These are phyloP conservation scores for Diachrysia chrysitis DNA, from an alignment of 2,888 invertebrate genomes.

Conservation along the genomic window DNA sequence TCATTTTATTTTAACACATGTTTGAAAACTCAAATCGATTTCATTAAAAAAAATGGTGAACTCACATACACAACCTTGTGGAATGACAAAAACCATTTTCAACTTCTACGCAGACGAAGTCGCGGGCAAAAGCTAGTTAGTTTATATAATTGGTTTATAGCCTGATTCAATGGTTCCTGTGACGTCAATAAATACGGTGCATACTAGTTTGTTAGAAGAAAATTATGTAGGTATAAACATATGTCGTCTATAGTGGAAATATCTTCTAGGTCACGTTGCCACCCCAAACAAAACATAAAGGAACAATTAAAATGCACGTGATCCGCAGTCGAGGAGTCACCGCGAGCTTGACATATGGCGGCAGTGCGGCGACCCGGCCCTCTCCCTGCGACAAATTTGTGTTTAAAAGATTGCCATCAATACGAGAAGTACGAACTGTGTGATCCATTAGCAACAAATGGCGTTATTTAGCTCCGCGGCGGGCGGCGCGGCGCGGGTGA, in stretches of 20 bases:
- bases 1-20: too few species aligned
- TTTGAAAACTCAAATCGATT: too few species aligned
- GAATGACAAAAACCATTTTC: too few species aligned
- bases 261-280: constrained; percentile 30
- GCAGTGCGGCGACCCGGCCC: constrained; percentile 50
- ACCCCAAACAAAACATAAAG: constrained; percentile 67
- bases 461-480: constrained; percentile 71
- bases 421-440: constrained; percentile 73
- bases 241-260: constrained; percentile 3
- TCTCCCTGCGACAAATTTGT: constrained; percentile 78
- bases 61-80: too few species aligned
- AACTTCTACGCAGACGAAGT: too few species aligned
- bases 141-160: too few species aligned
- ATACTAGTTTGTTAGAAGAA: too few species aligned
- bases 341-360: constrained; percentile 81
- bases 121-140: too few species aligned
- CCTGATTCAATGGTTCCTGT: too few species aligned
- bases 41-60: too few species aligned
- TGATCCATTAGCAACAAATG: constrained; percentile 86
- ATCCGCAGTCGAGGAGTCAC: constrained; percentile 57
- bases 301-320: constrained; percentile 77
- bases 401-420: constrained; percentile 86
- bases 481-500: constrained; percentile 3
- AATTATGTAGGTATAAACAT: too few species aligned
- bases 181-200: too few species aligned